Base-by-base conservation (phyloP, 2,888 invertebrate species). In the Bimastos eiseni region DNA sequence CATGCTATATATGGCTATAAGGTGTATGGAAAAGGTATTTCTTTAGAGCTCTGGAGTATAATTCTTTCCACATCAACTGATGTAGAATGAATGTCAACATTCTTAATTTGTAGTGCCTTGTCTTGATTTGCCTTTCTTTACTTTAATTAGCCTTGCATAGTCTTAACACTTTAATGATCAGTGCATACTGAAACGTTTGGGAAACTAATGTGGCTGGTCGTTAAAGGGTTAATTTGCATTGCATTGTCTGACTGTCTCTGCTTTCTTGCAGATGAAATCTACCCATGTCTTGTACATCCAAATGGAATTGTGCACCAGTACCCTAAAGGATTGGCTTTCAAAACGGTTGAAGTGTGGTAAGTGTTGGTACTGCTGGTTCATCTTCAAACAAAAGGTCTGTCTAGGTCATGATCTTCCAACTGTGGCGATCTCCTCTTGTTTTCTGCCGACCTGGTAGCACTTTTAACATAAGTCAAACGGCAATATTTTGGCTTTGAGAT, bases 211-310 rank as follows among this genome's bases (percentile, higher is more conserved):
- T n/a, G n/a, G n/a, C n/a, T n/a, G n/a, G n/a, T n/a, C n/a, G n/a
- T n/a, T n/a, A n/a, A n/a, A n/a, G n/a, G n/a, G n/a, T n/a, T n/a
- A 8, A 70, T 70, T n/a, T 70, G 70, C 70, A 30, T 30, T 70
- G 70, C 70, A 30, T 70, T 30, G 70, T 30, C 70, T 70, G 30
- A n/a, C 55, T 30, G 1, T 70, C 30, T 70, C 1, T 70, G 70
- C n/a, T 70, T 30, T 70, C 70, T 70, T 70, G 30, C n/a, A 70
- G 70, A 6, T 70, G n/a, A n/a, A 2, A 13, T 30, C 30, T n/a
- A 86, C 88, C 36, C 38, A 33, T 88, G n/a, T 38, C 38, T 33
- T 89, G 21, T 89, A 89, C 37, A 89, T 89, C 33, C 89, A 89
- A 37, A 89, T 89, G 89, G 89, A 89, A 41, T 30, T 89, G 3